These are phyloP conservation scores for Opisthocomus hoazin DNA, from an alignment of 2,113 vertebrate species.

Conservation along the genomic window DNA sequence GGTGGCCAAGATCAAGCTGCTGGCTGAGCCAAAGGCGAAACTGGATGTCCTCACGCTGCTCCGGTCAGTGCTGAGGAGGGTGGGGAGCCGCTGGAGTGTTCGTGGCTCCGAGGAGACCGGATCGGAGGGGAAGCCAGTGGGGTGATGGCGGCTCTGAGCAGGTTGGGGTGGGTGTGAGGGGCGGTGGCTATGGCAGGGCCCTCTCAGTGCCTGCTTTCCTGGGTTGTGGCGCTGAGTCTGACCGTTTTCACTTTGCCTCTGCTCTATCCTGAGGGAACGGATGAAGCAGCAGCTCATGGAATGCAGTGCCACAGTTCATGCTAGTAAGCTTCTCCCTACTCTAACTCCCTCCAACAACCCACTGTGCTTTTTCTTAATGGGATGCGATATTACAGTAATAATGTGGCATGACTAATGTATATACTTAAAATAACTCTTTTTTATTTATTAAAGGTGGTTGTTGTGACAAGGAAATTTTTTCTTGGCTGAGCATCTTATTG, in stretches of 20 bases:
- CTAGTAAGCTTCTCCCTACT: neutral
- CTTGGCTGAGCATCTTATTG: neutral
- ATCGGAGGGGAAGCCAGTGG: neutral
- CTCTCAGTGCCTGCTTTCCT: neutral
- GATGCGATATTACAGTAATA: rapidly evolving
- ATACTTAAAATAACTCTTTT: too few species aligned
- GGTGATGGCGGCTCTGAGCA: neutral
- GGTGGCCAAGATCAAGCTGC: neutral
- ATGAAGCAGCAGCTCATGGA: constrained; percentile 61
- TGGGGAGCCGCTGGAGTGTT: neutral
- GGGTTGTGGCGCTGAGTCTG: neutral
- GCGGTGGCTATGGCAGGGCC: too few species aligned
- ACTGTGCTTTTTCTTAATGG: rapidly evolving
- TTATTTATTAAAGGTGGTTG: rapidly evolving
- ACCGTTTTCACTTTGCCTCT: neutral
- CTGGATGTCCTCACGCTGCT: neutral
- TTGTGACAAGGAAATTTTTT: neutral
- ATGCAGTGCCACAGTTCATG: neutral
- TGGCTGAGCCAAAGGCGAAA: neutral
- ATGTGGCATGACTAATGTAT: rapidly evolving
- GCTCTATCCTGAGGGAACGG: constrained; percentile 39
- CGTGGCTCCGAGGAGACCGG: too few species aligned
- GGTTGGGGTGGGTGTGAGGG: neutral
- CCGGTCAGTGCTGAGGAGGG: neutral
- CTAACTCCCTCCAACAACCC: too few species aligned